Evolutionary conservation across 2,797 vertebrate genomes (phyloP).

Genomic region (Rousettus madagascariensis): DNA sequence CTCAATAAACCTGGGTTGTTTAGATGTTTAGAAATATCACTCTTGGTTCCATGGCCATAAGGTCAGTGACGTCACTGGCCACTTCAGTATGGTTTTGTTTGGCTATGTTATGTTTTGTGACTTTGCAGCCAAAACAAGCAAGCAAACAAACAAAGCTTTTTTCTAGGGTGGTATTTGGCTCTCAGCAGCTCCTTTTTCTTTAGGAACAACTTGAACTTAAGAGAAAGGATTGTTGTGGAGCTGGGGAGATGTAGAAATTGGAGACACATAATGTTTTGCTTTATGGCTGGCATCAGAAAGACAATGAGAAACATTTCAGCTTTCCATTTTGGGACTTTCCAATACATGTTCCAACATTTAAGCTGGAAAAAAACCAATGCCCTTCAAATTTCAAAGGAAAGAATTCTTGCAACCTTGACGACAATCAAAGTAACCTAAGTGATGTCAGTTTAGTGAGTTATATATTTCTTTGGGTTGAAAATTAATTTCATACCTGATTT

Average conservation of each 20-base stretch:
- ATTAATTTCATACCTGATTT: slow-evolving; percentile 59
- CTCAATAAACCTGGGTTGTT: background rate
- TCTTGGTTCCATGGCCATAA: background rate
- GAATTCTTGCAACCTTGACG: slow-evolving; percentile 50
- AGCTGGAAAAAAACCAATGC: slow-evolving; percentile 42
- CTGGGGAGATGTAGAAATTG: background rate
- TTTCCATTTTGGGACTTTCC: slow-evolving; percentile 62
- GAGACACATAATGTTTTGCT: slow-evolving; percentile 52
- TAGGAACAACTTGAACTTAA: slow-evolving; percentile 24
- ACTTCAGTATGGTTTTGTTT: slow-evolving; percentile 3
- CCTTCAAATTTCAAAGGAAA: slow-evolving; percentile 61
- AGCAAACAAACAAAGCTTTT: background rate
- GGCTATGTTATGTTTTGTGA: background rate
- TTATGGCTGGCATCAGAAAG: slow-evolving; percentile 46
- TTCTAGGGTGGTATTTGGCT: background rate
- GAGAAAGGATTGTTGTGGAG: slow-evolving; percentile 29
- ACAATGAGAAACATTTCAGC: slow-evolving; percentile 40
- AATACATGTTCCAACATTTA: slow-evolving; percentile 38
- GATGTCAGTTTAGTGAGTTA: slow-evolving; percentile 45
- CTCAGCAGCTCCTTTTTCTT: background rate
- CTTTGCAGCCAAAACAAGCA: background rate
- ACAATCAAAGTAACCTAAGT: slow-evolving; percentile 43
- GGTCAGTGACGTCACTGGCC: background rate
- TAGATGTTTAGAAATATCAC: slow-evolving; percentile 25
- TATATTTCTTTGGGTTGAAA: slow-evolving; percentile 44